Conservation (phyloP, 2,113 vertebrate genomes). For the Puma concolor region DNA sequence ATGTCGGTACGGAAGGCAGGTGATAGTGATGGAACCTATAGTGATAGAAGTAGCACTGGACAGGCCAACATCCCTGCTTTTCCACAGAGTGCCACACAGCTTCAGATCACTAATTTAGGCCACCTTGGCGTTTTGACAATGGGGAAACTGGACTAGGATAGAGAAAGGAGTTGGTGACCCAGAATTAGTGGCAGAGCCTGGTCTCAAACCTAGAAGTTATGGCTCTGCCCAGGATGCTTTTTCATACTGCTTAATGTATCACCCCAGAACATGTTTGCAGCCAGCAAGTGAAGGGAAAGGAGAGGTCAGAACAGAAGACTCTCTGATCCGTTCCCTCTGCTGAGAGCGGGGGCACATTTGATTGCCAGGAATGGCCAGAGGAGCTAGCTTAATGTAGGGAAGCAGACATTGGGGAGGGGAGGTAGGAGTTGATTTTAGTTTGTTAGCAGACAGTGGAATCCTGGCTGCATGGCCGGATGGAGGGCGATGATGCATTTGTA, state of each 20-base stretch:
- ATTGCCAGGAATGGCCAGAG: neutral
- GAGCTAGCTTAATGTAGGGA: neutral
- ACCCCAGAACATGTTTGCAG: no score
- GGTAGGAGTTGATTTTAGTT: neutral
- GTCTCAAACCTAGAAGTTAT: neutral
- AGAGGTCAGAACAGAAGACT: neutral
- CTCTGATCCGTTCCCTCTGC: neutral
- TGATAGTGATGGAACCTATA: neutral
- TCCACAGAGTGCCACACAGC: accelerated
- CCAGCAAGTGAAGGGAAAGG: neutral
- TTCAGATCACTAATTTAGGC: neutral
- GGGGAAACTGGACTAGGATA: neutral
- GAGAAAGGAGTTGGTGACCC: neutral
- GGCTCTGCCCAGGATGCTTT: neutral
- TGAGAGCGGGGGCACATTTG: neutral
- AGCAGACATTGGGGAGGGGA: neutral
- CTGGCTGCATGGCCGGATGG: neutral
- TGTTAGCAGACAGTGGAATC: neutral
- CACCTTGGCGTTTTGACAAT: neutral
- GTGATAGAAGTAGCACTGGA: neutral
- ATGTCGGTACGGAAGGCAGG: neutral
- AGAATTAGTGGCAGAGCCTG: neutral
- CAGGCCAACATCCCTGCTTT: no score
- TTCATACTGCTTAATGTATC: neutral
- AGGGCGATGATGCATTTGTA: neutral